phyloP scores from a whole-genome alignment of 2,113 vertebrate genomes.

The Scytalopus superciliaris region DNA sequence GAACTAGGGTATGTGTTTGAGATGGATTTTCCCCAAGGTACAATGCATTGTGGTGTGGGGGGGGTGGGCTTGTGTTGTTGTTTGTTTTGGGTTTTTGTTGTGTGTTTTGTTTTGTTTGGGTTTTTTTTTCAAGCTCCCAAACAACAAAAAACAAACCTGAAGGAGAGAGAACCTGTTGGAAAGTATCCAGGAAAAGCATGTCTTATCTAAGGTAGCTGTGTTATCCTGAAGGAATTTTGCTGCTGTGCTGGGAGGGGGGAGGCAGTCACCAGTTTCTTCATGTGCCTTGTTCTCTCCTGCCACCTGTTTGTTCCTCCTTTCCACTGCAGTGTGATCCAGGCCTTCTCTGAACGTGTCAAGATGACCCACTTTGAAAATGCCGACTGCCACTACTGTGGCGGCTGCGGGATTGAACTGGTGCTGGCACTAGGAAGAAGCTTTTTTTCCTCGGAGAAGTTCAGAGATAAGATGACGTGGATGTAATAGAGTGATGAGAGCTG shows the following conservation, averaged over 20 bases:
- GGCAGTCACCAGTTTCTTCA: background rate
- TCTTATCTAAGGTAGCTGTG: background rate
- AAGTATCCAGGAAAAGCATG: background rate
- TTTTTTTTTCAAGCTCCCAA: background rate
- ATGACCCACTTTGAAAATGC: conserved; percentile 37
- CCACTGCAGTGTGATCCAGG: conserved; percentile 18
- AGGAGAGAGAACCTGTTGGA: background rate
- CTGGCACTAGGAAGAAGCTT: background rate
- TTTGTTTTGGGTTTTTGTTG: background rate
- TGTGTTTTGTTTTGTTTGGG: background rate
- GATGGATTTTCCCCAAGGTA: background rate
- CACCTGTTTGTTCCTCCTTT: conserved; percentile 53
- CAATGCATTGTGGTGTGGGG: background rate
- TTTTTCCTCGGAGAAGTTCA: background rate
- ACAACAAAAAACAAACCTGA: too few relatives aligned
- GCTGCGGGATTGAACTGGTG: background rate
- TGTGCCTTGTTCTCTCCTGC: conserved; percentile 53
- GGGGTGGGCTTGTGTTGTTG: background rate
- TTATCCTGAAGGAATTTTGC: background rate
- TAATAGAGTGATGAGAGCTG: conserved; percentile 25
- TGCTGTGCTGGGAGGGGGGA: background rate
- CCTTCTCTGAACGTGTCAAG: fast-evolving
- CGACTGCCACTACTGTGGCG: background rate
- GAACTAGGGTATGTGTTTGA: background rate
- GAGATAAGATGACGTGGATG: background rate